These are phyloP conservation scores for Euzetes globulus DNA, from an alignment of 2,888 invertebrate genomes.

Conservation along the genomic window DNA sequence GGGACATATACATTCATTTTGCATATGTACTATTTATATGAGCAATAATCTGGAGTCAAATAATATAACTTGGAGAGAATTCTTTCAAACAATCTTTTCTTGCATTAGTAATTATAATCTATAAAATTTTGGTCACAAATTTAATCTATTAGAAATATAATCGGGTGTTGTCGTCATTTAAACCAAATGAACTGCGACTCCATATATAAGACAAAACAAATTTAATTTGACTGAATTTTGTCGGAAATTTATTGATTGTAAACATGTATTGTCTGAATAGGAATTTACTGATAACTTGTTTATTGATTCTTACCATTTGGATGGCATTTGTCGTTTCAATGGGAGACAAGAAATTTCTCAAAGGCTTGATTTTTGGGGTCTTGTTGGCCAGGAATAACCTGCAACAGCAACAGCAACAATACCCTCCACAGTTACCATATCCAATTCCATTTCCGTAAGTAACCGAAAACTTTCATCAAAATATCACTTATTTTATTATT, in stretches of 20 bases:
- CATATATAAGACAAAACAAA: not conserved
- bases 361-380: conserved; percentile 28
- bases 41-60: too few relatives aligned
- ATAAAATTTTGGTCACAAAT: not conserved
- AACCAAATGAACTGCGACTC: not conserved
- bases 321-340: not conserved
- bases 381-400: conserved; percentile 12
- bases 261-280: not conserved
- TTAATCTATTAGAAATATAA: not conserved
- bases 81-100: too few relatives aligned
- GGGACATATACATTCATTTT: too few relatives aligned
- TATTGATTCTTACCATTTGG: not conserved
- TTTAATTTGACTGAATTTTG: too few relatives aligned
- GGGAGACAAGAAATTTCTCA: conserved; percentile 28
- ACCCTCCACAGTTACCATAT: too few relatives aligned
- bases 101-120: too few relatives aligned
- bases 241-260: too few relatives aligned
- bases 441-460: not conserved
- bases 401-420: not conserved
- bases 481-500: not conserved
- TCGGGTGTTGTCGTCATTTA: not conserved
- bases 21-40: too few relatives aligned
- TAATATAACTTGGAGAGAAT: too few relatives aligned
- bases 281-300: not conserved
- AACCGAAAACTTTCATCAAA: not conserved